Conservation (phyloP, 2,113 vertebrate species). For the Trochalopteron elliotii region DNA sequence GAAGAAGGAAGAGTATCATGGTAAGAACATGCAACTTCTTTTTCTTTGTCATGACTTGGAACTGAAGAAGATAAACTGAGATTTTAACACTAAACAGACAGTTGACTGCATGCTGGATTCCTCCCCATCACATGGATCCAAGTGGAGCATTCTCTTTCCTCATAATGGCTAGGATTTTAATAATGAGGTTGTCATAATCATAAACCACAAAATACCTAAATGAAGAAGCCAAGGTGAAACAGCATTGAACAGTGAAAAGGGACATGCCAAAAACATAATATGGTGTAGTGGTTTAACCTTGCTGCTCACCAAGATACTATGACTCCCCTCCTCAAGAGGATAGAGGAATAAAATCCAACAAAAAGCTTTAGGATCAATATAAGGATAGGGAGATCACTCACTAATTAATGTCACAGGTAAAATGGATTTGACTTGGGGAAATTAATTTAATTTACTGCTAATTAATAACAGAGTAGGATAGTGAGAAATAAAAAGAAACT, state of each 20-base stretch:
- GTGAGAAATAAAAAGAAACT: neutral
- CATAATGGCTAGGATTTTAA: neutral
- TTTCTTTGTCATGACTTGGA: neutral
- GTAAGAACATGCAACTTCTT: neutral
- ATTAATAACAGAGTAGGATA: neutral
- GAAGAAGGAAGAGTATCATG: neutral
- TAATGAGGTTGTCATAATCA: neutral
- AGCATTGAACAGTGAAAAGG: neutral
- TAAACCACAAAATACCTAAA: neutral
- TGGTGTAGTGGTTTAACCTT: neutral
- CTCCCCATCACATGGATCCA: neutral
- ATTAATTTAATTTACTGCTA: neutral
- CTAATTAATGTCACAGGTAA: neutral
- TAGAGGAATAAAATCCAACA: neutral
- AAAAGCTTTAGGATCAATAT: neutral
- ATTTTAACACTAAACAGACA: neutral
- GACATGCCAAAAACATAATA: neutral
- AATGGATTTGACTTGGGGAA: rapidly evolving
- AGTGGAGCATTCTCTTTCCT: neutral
- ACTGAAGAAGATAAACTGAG: neutral
- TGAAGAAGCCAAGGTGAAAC: neutral
- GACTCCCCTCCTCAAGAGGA: neutral
- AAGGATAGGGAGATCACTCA: neutral
- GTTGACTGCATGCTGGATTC: neutral
- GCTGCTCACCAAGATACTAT: neutral